Percentiles rank a stretch among this genome's conserved stretches.
Evolutionary conservation across 2,888 invertebrate genomes (phyloP).

Genomic region (Sthenelais limicola): DNA sequence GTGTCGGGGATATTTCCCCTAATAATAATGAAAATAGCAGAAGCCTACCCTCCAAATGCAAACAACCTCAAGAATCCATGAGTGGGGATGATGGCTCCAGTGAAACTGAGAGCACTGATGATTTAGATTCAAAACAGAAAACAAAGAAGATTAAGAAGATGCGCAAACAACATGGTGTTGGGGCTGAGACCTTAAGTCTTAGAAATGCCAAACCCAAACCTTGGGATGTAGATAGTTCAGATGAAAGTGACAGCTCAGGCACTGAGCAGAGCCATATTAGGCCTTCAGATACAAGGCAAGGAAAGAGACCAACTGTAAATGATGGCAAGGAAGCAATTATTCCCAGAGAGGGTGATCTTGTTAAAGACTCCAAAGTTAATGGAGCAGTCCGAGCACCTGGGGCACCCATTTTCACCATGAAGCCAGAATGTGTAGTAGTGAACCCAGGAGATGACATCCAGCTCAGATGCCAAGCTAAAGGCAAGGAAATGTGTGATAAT

Average conservation of each 20-base stretch:
- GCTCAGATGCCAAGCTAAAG: constrained; percentile 21
- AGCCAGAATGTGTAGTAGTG: constrained; percentile 7
- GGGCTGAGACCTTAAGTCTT: background rate
- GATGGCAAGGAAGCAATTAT: background rate
- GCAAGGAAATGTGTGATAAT: constrained; percentile 11
- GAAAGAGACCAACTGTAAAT: background rate
- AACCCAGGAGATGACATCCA: constrained; percentile 17
- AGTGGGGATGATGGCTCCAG: constrained; percentile 22
- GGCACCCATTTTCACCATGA: constrained; percentile 12
- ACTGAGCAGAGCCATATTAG: background rate
- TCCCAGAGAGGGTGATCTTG: background rate
- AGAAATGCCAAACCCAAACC: too few species aligned
- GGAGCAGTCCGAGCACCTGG: background rate
- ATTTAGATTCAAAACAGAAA: background rate
- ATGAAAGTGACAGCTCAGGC: background rate
- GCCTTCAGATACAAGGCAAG: background rate
- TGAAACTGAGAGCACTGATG: constrained; percentile 28
- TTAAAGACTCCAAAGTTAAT: too few species aligned
- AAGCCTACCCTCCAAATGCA: too few species aligned
- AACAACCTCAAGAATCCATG: background rate
- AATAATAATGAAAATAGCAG: constrained; percentile 13
- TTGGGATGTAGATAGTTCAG: constrained; percentile 20
- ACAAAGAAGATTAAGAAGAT: constrained; percentile 17
- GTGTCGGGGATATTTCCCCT: too few species aligned
- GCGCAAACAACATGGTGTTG: constrained; percentile 27